Evolutionary conservation across 2,888 invertebrate species (phyloP), one percentile per base, ranked within the genome.

Genomic region (Villa cingulata): DNA sequence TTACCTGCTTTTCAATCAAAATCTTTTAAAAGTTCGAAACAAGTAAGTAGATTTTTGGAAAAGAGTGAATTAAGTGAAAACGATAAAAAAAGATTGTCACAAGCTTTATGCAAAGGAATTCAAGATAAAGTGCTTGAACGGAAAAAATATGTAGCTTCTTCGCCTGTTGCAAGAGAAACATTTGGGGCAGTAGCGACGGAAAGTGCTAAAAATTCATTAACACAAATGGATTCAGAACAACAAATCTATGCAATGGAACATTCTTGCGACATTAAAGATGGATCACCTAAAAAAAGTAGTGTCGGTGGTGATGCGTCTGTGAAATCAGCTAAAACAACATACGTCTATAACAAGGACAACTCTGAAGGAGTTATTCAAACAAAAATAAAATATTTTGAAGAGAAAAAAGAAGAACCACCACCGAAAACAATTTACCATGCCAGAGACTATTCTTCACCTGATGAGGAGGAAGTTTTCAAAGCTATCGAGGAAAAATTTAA

Each of bases 311-410:
- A 75, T 2, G 81, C 82, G 59, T 84, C 83, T 0, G 83, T 84
- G 57, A 74, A 80, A 40, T 83, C 84, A 1, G n/a, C n/a, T n/a
- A 76, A 77, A 41, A 77, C 72, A 64, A 84, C 84, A 1, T 81
- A 81, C 1, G 78, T 83, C 46, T 76, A 73, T 54, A 71, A 74
- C 37, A 74, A 71, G 10, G 46, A 54, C 10, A 71, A 73, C 3
- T 75, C 74, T 51, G 78, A 80, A 49, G 78, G 78, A 54, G 78
- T 65, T 5, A 58, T 85, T 1, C 75, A 78, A 48, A 78, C 78
- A 57, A 87, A 83, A 65, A 81, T 88, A 1, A 80, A 84, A 62
- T 87, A 83, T 66, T 88, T 86, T 61, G 87, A 88, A 65, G 80
- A 78, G 3, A 78, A 78, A 0, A 75, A 76, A 55, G 74, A 70